Evolutionary conservation across 2,113 vertebrate genomes (phyloP).

Genomic region (Hemichromis elongatus): DNA sequence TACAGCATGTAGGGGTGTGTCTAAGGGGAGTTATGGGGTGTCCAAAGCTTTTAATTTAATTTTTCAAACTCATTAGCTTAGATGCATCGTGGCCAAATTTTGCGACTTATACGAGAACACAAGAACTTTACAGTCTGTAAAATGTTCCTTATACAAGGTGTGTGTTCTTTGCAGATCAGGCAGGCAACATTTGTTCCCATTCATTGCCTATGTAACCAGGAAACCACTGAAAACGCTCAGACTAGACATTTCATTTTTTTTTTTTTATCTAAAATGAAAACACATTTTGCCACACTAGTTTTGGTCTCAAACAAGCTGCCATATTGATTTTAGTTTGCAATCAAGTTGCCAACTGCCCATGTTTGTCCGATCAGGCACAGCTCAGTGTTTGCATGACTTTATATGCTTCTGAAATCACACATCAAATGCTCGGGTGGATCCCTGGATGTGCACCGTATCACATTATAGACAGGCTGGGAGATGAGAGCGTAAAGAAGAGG

Average conservation of each 20-base stretch:
- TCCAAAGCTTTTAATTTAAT: neutral
- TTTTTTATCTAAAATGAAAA: neutral
- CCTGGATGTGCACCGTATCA: neutral
- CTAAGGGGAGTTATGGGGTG: neutral
- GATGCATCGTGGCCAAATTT: neutral
- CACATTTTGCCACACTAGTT: neutral
- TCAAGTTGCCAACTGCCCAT: neutral
- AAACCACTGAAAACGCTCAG: neutral
- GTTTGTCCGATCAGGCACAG: neutral
- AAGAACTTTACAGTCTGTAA: neutral
- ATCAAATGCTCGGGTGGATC: neutral
- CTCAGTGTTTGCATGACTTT: neutral
- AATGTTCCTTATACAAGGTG: neutral
- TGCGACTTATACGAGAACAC: neutral
- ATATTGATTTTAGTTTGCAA: neutral
- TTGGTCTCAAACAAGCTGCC: neutral
- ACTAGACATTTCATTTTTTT: neutral
- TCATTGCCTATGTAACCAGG: neutral
- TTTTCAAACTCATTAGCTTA: accelerated
- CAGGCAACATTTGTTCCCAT: accelerated
- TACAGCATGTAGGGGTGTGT: neutral
- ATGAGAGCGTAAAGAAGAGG: neutral
- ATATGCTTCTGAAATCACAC: neutral
- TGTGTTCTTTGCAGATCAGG: neutral
- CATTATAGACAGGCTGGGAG: neutral